Evolutionary conservation across 2,797 vertebrate species (phyloP).

Genomic region (Acanthis flammea): DNA sequence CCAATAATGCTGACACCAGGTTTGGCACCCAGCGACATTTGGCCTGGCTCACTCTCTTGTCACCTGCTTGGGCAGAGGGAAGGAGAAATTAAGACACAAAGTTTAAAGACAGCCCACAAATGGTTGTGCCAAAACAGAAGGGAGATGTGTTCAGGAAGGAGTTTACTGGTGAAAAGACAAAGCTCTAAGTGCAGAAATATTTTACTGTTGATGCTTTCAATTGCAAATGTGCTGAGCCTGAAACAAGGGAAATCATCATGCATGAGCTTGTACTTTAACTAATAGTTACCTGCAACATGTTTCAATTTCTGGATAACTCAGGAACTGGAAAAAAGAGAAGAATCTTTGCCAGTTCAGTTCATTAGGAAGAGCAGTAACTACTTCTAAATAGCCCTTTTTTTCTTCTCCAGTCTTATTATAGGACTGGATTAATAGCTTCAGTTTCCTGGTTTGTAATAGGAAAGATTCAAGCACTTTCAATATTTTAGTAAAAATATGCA

Average conservation of each 20-base stretch:
- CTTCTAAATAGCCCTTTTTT: background rate
- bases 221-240: background rate
- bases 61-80: background rate
- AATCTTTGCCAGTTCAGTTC: background rate
- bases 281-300: background rate
- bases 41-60: background rate
- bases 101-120: background rate
- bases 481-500: conserved; percentile 22
- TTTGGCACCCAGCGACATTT: background rate
- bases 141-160: background rate
- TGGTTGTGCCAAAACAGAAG: background rate
- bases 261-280: background rate
- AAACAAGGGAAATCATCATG: background rate
- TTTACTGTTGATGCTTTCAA: background rate
- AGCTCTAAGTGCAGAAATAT: background rate
- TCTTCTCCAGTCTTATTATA: background rate
- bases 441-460: background rate
- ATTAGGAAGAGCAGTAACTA: background rate
- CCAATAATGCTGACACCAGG: background rate
- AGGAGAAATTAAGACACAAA: background rate
- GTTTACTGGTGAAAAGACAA: background rate
- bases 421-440: background rate
- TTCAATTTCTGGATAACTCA: background rate
- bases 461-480: background rate
- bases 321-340: background rate